Percentiles rank a stretch among this genome's conserved stretches.
Conservation (phyloP, 2,113 vertebrate species). For the Urocolius indicus region DNA sequence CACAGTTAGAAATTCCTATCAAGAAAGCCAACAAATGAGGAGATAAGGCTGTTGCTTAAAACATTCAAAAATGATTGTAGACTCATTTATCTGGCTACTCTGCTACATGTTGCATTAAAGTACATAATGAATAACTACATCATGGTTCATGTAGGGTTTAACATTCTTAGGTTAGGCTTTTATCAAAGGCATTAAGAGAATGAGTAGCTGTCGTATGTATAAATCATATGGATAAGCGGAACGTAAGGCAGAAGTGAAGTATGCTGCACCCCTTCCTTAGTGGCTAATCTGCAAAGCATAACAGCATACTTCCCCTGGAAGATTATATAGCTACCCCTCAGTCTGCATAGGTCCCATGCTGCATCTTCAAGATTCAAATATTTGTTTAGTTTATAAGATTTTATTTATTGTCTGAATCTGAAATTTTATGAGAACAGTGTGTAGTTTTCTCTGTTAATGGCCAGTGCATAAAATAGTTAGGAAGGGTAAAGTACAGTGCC, state of each 20-base stretch:
- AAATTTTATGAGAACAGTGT: background rate
- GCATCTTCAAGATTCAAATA: background rate
- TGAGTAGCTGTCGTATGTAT: background rate
- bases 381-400: background rate
- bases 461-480: background rate
- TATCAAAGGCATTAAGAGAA: constrained; percentile 59
- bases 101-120: background rate
- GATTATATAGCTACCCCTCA: background rate
- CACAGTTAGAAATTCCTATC: constrained; percentile 38
- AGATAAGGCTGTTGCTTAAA: constrained; percentile 57
- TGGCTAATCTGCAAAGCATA: background rate
- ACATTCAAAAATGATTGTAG: constrained; percentile 29
- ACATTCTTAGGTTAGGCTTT: constrained; percentile 57
- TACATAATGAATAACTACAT: constrained; percentile 41
- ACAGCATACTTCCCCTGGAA: background rate
- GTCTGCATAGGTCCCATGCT: background rate
- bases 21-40: constrained; percentile 53
- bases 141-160: constrained; percentile 66
- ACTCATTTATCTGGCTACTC: constrained; percentile 46
- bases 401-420: background rate
- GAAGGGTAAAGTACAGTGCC: background rate
- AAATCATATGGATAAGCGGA: constrained; percentile 52
- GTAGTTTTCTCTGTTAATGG: background rate
- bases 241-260: background rate
- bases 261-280: background rate